Conservation (phyloP, 2,113 vertebrate genomes). For the Rynchops niger region DNA sequence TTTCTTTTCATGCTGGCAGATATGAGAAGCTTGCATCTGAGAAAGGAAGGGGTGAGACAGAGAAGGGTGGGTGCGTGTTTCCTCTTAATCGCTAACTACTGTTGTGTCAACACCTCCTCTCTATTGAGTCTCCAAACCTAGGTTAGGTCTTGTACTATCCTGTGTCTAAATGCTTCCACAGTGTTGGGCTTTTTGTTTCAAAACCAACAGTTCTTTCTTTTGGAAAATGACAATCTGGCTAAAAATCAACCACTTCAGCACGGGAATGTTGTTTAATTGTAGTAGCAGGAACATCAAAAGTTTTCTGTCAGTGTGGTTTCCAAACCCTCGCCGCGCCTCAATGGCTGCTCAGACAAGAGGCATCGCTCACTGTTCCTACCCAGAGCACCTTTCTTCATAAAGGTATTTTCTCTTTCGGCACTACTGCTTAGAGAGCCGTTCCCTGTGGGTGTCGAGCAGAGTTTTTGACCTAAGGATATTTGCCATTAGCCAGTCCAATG, state of each 20-base stretch:
- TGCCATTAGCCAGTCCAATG: not conserved
- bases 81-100: not conserved
- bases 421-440: not conserved
- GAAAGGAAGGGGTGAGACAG: not conserved
- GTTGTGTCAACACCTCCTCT: not conserved
- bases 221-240: not conserved
- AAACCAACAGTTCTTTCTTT: not conserved
- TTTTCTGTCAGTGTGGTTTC: not conserved
- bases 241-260: not conserved
- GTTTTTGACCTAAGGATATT: not conserved
- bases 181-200: not conserved
- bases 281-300: not conserved
- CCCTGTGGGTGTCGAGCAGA: not conserved
- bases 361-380: not conserved
- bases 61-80: not conserved
- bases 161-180: not conserved
- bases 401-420: not conserved
- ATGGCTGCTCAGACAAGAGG: not conserved
- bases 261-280: not conserved
- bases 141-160: not conserved
- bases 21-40: not conserved
- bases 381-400: not conserved
- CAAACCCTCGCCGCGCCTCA: not conserved
- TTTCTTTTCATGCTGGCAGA: not conserved
- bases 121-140: not conserved